Evolutionary conservation across 1,140 invertebrate species (phyloP).

Genomic region (Tribolium castaneum): DNA sequence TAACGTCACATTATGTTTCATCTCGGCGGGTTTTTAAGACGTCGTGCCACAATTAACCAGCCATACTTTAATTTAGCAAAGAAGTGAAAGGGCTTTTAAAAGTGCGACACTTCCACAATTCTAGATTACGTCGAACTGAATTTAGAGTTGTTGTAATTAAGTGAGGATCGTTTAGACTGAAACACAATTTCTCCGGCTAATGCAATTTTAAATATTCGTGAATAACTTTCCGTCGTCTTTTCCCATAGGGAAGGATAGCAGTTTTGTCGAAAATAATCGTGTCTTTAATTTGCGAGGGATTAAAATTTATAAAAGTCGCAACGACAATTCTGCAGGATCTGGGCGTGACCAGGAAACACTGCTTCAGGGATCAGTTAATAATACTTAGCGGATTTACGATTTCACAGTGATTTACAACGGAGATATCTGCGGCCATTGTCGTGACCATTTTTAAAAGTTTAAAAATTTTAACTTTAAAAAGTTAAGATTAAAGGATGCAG

Average conservation of each 20-base stretch:
- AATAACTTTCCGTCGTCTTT: neutral
- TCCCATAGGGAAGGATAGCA: neutral
- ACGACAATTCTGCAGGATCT: neutral
- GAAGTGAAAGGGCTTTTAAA: neutral
- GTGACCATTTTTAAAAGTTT: conserved; percentile 9
- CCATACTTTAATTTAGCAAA: neutral
- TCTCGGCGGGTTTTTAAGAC: neutral
- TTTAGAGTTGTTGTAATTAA: neutral
- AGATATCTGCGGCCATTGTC: neutral
- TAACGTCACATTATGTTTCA: conserved; percentile 26
- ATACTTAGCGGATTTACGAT: conserved; percentile 22
- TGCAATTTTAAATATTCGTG: conserved; percentile 16
- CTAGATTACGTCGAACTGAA: neutral
- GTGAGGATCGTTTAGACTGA: neutral
- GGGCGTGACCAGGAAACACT: conserved; percentile 12
- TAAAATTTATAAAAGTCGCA: conserved; percentile 12
- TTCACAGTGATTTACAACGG: neutral
- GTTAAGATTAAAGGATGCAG: neutral
- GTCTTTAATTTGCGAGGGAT: neutral
- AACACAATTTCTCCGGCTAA: neutral
- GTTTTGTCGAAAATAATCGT: conserved; percentile 5
- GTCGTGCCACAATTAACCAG: neutral
- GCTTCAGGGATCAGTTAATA: neutral
- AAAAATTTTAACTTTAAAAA: too few species aligned
- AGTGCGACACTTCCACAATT: neutral